These are phyloP conservation scores for Stictocephala bisonia DNA, from an alignment of 2,888 invertebrate genomes.

Conservation along the genomic window DNA sequence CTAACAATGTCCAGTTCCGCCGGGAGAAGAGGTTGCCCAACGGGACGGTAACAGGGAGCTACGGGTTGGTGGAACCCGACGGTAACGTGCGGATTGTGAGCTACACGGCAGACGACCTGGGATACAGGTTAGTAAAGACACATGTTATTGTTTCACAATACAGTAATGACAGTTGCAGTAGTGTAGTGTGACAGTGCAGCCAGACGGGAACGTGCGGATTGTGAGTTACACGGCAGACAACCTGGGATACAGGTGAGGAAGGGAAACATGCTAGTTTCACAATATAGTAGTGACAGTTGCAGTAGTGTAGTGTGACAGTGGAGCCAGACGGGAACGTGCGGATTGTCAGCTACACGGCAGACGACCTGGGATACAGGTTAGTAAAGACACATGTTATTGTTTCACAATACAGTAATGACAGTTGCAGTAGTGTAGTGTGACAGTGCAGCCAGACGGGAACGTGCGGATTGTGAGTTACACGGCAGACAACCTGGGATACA, in stretches of 20 bases:
- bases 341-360: slow-evolving; percentile 74
- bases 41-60: slow-evolving; percentile 78
- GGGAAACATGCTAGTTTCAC: too few species aligned
- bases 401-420: not conserved
- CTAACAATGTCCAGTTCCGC: slow-evolving; percentile 77
- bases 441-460: slow-evolving; percentile 73
- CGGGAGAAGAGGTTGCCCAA: slow-evolving; percentile 77
- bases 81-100: slow-evolving; percentile 72
- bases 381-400: slow-evolving; percentile 42
- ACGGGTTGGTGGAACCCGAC: slow-evolving; percentile 75
- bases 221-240: slow-evolving; percentile 75
- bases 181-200: too few species aligned
- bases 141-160: not conserved
- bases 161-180: too few species aligned
- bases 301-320: too few species aligned
- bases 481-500: slow-evolving; percentile 75
- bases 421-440: too few species aligned
- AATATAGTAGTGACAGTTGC: too few species aligned
- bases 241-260: slow-evolving; percentile 74
- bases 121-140: slow-evolving; percentile 71
- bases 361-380: slow-evolving; percentile 75
- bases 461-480: slow-evolving; percentile 72
- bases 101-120: slow-evolving; percentile 74
- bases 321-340: slow-evolving; percentile 73
- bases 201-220: slow-evolving; percentile 71